Base-by-base conservation (phyloP, 2,888 invertebrate genomes). In the Nezara viridula region DNA sequence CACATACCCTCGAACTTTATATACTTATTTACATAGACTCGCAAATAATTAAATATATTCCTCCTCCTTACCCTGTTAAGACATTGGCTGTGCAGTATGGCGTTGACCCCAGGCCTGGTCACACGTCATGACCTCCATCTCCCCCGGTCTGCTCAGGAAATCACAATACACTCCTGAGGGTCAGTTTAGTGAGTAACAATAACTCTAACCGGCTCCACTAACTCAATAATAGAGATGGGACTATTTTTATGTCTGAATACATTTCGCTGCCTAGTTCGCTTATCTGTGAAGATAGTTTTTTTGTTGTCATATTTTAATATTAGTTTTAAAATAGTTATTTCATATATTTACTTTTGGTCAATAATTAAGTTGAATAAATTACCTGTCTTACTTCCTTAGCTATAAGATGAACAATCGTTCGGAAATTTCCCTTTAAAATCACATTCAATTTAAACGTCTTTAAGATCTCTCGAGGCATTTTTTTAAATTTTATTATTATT, bases 61-160 rank as follows among this genome's bases (percentile, higher is more conserved):
- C 27, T 3, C 14, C 60, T 27, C 6, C 60, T 24, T 73, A 19
- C 66, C 3, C 19, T 19, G 66, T 73, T 73, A 27, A n/a, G 27
- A 73, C 19, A 7, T 37, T 37, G 66, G 37, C 66, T 7, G 66
- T 73, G 7, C 66, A 37, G 19, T 73, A 73, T 73, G 81, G 40
- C 81, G 81, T 81, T 81, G 81, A 81, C 81, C 81, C 81, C 16
- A 24, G 24, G 16, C 14, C n/a, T 47, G 81, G 81, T 44, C 24
- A 81, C 81, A 81, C 81, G 37, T 81, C 81, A 10, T n/a, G n/a
- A 81, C 44, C 81, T 81, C 81, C 44, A 44, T n/a, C n/a, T 14
- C 81, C 81, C 44, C 44, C 81, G 81, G 6, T 0, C n/a, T 44
- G 44, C 2, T n/a, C n/a, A 81, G 81, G 40, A 81, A 44, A 81